Evolutionary conservation across 2,113 vertebrate genomes (phyloP).

Genomic region (Pseudopodoces humilis): DNA sequence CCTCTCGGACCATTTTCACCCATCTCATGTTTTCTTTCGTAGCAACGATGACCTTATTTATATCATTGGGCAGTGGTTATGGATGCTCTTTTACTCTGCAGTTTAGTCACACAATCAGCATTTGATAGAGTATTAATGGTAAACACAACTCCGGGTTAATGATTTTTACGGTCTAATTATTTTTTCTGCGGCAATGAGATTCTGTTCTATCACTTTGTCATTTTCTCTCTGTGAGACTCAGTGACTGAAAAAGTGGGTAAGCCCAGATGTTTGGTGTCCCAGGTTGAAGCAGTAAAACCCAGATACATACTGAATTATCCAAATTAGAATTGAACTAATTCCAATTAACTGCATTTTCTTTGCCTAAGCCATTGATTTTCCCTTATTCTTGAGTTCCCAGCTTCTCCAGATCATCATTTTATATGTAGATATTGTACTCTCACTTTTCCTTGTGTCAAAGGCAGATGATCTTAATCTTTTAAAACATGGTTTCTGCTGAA

Average conservation of each 20-base stretch:
- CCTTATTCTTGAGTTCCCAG: background rate
- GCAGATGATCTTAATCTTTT: background rate
- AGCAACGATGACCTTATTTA: background rate
- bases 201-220: conserved; percentile 2
- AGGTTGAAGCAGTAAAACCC: background rate
- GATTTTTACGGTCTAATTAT: conserved; percentile 56
- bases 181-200: conserved; percentile 19
- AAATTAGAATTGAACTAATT: background rate
- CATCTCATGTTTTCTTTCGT: background rate
- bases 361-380: background rate
- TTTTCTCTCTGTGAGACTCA: conserved; percentile 4
- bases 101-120: conserved; percentile 44
- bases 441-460: background rate
- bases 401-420: background rate
- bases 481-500: background rate
- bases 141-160: conserved; percentile 42
- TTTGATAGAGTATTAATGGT: conserved; percentile 48
- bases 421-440: background rate
- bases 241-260: background rate
- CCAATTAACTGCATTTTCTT: background rate
- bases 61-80: background rate
- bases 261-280: background rate
- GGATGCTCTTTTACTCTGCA: background rate
- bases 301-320: background rate
- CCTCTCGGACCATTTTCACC: background rate